phyloP scores from a whole-genome alignment of 1,140 invertebrate species.

The Pseudomyrmex gracilis region DNA sequence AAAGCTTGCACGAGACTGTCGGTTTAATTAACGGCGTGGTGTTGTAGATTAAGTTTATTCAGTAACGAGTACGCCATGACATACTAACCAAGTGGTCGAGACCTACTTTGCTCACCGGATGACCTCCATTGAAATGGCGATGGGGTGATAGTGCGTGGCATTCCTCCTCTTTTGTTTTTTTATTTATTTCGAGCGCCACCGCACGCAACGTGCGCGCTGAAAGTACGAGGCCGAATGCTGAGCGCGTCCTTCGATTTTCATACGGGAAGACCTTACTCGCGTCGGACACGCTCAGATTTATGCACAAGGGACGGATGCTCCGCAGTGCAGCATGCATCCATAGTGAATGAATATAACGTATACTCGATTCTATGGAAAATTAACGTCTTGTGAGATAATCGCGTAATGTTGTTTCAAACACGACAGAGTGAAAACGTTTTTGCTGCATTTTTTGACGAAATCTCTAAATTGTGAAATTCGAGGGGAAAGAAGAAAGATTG shows the following conservation, averaged over 20 bases:
- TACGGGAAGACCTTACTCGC: constrained; percentile 70
- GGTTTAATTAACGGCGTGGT: constrained; percentile 73
- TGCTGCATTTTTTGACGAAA: not conserved
- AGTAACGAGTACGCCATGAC: constrained; percentile 83
- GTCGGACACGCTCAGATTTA: constrained; percentile 42
- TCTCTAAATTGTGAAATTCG: not conserved
- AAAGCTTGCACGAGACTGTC: constrained; percentile 53
- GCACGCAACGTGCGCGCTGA: constrained; percentile 65
- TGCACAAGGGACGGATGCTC: not conserved
- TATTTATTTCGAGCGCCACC: constrained; percentile 75
- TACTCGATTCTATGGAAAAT: not conserved
- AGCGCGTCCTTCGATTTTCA: constrained; percentile 76
- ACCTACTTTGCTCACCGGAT: constrained; percentile 84
- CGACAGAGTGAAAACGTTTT: not conserved
- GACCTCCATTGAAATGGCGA: constrained; percentile 84
- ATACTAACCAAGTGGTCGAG: constrained; percentile 87
- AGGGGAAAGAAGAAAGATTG: too few relatives aligned
- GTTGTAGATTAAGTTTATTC: constrained; percentile 83
- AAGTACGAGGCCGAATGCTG: constrained; percentile 67
- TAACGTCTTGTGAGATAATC: not conserved
- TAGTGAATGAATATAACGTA: not conserved
- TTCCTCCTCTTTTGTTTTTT: constrained; percentile 12
- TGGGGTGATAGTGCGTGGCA: constrained; percentile 79
- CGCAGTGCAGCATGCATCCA: not conserved
- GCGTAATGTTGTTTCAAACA: not conserved